Conservation (phyloP, 2,888 invertebrate species). For the Leptinotarsa haldemani region DNA sequence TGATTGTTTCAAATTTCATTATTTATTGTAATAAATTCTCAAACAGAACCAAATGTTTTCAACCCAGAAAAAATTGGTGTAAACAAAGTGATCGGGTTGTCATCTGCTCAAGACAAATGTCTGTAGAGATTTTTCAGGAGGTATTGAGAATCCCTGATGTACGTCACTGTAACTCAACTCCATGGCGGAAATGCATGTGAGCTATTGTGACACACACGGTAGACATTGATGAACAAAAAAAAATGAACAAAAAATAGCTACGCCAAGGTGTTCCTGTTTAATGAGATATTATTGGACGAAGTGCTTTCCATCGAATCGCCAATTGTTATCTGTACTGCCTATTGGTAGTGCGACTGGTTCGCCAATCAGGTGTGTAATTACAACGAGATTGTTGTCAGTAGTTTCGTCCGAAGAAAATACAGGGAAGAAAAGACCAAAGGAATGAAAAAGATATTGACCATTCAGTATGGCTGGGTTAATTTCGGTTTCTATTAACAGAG, state of each 20-base stretch:
- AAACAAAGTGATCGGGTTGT: no score
- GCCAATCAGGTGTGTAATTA: slow-evolving; percentile 25
- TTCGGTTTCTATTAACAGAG: background rate
- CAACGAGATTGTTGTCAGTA: slow-evolving; percentile 19
- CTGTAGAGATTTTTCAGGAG: no score
- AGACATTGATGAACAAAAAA: background rate
- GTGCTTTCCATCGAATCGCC: slow-evolving; percentile 1
- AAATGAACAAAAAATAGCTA: background rate
- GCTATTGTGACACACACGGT: background rate
- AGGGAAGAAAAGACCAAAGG: slow-evolving; percentile 21
- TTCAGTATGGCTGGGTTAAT: background rate
- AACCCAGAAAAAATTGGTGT: no score
- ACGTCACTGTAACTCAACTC: background rate
- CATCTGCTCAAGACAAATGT: no score
- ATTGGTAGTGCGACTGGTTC: slow-evolving; percentile 10
- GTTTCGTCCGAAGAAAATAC: slow-evolving; percentile 19
- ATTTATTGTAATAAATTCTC: no score
- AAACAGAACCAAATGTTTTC: no score
- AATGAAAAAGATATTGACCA: slow-evolving; percentile 27
- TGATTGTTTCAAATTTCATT: no score
- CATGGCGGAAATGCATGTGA: background rate
- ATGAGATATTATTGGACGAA: slow-evolving; percentile 24
- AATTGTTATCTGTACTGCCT: slow-evolving; percentile 20
- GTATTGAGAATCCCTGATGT: background rate
- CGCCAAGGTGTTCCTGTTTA: slow-evolving; percentile 4